Base-by-base conservation (phyloP, 1,140 invertebrate genomes). In the Euwallacea fornicatus region DNA sequence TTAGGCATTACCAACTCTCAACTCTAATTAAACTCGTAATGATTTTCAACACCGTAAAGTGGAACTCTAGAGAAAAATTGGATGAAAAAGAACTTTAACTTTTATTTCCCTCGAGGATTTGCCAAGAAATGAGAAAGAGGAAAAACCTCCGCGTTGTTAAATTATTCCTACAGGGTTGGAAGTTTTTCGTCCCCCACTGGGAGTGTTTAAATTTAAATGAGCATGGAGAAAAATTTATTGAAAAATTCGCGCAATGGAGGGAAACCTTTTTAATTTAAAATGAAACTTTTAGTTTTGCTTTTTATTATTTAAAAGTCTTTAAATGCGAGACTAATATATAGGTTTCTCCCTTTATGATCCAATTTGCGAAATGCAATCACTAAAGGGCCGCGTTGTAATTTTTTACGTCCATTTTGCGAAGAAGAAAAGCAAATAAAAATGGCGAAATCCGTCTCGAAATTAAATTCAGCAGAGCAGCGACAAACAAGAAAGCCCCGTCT, bases 11-110 rank as follows among this genome's bases (percentile, higher is more conserved):
- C 21, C 21, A 33, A 33, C 21, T 4, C 4, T 33, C 21, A 72
- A 72, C 43, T 69, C 69, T 74, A 74, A 74, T 74, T 72, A 74
- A 74, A 74, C 69, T 74, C 66, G 66, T 74, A 74, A 74, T 74
- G 66, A 70, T 71, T 62, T 63, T 69, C 63, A 54, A 67, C 64
- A 42, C 56, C 73, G 43, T 74, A 74, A 74, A 72, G 68, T 53
- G 56, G 21, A 59, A 13, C 67, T 54, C 62, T 47, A 72, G 50
- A 60, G 63, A 68, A 73, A 73, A 63, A 64, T 50, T 72, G 43
- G 41, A 10, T 43, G 50, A 64, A 72, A 72, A 62, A 55, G 54
- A 59, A 71, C 71, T 46, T 72, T 33, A 62, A 67, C 46, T 65
- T 65, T 72, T 73, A 75, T 75, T 75, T 75, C 73, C 73, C 73